Evolutionary conservation across 2,888 invertebrate species (phyloP).

Genomic region (Himalopsyche japonica): DNA sequence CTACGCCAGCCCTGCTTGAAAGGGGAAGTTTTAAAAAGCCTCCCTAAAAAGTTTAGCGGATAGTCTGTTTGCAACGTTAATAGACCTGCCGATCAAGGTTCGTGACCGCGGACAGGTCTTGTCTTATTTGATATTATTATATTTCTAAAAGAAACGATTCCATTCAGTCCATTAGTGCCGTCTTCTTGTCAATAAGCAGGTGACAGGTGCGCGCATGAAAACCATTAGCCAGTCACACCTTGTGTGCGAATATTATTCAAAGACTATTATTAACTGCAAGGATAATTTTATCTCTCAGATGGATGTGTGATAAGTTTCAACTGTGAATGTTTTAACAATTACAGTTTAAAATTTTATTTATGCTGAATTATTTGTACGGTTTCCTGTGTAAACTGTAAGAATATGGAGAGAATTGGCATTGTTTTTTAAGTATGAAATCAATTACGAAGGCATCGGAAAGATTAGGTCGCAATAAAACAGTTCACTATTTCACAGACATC

Average conservation of each 20-base stretch:
- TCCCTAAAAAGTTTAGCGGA: background rate
- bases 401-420: no score
- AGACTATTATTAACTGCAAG: background rate
- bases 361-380: no score
- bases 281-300: no score
- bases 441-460: no score
- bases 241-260: background rate
- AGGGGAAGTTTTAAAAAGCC: background rate
- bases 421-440: no score
- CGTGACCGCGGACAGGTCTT: conserved; percentile 8
- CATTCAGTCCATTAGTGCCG: conserved; percentile 13
- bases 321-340: no score
- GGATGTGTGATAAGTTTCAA: no score
- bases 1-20: background rate
- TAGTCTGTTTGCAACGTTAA: background rate
- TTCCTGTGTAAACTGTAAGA: no score
- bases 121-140: conserved; percentile 25
- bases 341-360: no score
- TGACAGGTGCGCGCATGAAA: conserved; percentile 2
- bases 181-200: conserved; percentile 20
- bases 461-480: no score
- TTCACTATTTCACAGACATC: no score
- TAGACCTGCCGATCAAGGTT: conserved; percentile 5
- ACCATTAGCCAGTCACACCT: background rate
- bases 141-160: conserved; percentile 10